These are phyloP conservation scores for Empidonax alnorum DNA, from an alignment of 2,113 vertebrate species.

Conservation along the genomic window DNA sequence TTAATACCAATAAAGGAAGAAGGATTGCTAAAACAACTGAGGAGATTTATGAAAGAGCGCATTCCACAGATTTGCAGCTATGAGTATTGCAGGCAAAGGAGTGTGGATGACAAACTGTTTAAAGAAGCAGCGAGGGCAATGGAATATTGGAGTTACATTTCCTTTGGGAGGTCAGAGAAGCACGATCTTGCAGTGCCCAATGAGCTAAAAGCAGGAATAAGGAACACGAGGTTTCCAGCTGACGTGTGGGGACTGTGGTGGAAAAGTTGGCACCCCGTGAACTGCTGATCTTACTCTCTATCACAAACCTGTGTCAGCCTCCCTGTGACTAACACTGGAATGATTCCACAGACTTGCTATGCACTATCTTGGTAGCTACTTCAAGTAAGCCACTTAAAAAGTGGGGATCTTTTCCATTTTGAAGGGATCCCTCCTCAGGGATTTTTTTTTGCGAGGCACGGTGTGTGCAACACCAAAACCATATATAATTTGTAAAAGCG, in stretches of 20 bases:
- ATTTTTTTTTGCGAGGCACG: neutral
- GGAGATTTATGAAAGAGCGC: conserved; percentile 31
- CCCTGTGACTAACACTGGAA: neutral
- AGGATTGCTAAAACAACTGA: conserved; percentile 49
- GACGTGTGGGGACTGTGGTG: neutral
- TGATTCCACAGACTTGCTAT: neutral
- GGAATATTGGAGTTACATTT: conserved; percentile 16
- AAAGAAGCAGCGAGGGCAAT: conserved; percentile 30
- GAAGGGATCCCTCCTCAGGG: neutral
- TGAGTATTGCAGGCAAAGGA: neutral
- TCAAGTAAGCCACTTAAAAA: neutral
- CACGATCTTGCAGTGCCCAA: neutral
- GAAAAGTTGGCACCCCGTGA: accelerated
- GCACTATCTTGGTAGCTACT: neutral
- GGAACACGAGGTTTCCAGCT: neutral
- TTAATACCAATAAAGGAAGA: conserved; percentile 65
- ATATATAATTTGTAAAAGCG: neutral
- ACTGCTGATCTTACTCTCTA: neutral
- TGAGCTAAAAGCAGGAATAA: neutral
- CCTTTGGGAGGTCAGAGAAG: conserved; percentile 42
- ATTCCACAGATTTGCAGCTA: conserved; percentile 40
- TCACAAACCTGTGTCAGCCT: neutral
- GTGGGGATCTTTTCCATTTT: neutral
- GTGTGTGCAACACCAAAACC: neutral
- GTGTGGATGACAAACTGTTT: conserved; percentile 44